phyloP scores from a whole-genome alignment of 2,113 vertebrate genomes.

The Peromyscus maniculatus region DNA sequence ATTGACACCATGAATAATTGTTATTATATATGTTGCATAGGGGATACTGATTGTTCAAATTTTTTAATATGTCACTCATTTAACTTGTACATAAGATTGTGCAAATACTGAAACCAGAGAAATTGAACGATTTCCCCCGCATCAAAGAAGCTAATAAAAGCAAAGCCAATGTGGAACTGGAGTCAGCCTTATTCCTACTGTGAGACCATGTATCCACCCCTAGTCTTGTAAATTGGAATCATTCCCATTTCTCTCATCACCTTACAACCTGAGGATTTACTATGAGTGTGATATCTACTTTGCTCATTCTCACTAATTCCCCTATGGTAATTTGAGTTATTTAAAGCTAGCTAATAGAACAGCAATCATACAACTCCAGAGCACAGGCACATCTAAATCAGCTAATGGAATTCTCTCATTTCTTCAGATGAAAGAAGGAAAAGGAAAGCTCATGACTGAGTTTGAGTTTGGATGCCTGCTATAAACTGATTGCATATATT shows the following conservation, averaged over 20 bases:
- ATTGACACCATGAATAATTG: conserved; percentile 6
- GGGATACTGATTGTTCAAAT: conserved; percentile 27
- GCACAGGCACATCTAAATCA: background rate
- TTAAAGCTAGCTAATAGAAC: conserved; percentile 35
- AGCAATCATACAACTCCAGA: conserved; percentile 29
- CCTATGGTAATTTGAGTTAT: background rate
- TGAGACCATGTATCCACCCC: background rate
- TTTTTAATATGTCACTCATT: conserved; percentile 51
- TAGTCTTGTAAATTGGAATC: conserved; percentile 24
- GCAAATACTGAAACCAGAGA: background rate
- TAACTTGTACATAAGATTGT: background rate
- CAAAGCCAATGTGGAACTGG: background rate
- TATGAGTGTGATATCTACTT: conserved; percentile 23
- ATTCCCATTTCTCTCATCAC: background rate
- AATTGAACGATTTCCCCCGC: background rate
- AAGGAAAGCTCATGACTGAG: conserved; percentile 4
- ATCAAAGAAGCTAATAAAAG: conserved; percentile 36
- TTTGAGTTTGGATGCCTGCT: conserved; percentile 22
- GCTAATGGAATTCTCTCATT: conserved; percentile 41
- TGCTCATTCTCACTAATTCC: conserved; percentile 43
- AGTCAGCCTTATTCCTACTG: conserved; percentile 13
- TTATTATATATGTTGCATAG: conserved; percentile 4
- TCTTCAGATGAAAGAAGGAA: conserved; percentile 52
- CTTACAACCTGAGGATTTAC: background rate
- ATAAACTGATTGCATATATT: conserved; percentile 37